phyloP scores from a whole-genome alignment of 1,140 invertebrate genomes.

The Drosophila subobscura region DNA sequence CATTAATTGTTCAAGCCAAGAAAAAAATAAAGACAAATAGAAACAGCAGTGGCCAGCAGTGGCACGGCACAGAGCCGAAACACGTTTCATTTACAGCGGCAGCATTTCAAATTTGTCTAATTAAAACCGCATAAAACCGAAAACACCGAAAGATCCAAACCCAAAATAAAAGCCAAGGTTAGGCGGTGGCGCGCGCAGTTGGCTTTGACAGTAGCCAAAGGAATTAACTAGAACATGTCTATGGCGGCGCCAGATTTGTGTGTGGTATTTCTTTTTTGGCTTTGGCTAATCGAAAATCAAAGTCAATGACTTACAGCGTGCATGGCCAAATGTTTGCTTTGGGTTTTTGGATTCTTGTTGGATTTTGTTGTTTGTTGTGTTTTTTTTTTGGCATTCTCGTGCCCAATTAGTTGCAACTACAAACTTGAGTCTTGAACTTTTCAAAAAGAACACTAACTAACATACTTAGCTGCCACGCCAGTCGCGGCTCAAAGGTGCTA shows the following conservation, averaged over 20 bases:
- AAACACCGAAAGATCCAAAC: constrained; percentile 16
- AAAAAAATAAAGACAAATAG: constrained; percentile 42
- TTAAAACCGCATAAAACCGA: constrained; percentile 69
- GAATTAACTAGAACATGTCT: constrained; percentile 66
- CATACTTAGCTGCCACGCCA: constrained; percentile 29
- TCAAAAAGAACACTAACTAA: constrained; percentile 33
- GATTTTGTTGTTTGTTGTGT: constrained; percentile 8
- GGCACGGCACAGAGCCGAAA: constrained; percentile 41
- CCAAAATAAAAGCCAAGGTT: constrained; percentile 65
- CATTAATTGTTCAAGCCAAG: constrained; percentile 64
- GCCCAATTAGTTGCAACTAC: constrained; percentile 69
- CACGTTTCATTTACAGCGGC: constrained; percentile 70
- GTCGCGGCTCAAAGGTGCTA: neutral
- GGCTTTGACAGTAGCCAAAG: constrained; percentile 75
- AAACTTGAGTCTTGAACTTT: constrained; percentile 71
- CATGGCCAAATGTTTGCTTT: constrained; percentile 51
- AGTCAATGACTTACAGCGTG: constrained; percentile 77
- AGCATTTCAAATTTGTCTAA: constrained; percentile 75
- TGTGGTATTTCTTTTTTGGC: constrained; percentile 55
- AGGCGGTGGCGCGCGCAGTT: constrained; percentile 32
- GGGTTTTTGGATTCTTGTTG: constrained; percentile 19
- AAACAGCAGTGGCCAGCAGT: constrained; percentile 9
- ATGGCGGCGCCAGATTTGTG: constrained; percentile 25
- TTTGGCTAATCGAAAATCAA: constrained; percentile 79
- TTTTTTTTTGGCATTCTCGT: constrained; percentile 44